A percentile compares a stretch with the other conserved stretches of the same genome.
These are phyloP conservation scores for Falco rusticolus DNA, from an alignment of 2,797 vertebrate species.

Conservation along the genomic window DNA sequence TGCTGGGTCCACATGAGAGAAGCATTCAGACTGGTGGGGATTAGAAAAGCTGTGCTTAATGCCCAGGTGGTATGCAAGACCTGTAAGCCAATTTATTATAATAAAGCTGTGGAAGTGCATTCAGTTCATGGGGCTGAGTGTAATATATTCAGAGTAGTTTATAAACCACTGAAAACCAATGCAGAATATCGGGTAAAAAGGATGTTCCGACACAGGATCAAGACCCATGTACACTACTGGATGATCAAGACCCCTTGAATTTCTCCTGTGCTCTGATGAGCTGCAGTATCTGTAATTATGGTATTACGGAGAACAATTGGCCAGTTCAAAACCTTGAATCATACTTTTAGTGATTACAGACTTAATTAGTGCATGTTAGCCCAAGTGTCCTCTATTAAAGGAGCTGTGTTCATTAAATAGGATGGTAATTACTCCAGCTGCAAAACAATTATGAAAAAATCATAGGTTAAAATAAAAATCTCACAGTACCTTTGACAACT, in stretches of 20 bases:
- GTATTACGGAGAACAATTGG: fast-evolving
- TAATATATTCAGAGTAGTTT: not conserved
- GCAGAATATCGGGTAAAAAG: not conserved
- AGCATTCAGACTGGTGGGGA: not conserved
- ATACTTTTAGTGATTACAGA: not conserved
- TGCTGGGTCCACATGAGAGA: not conserved
- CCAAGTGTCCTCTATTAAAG: not conserved
- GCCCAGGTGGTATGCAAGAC: not conserved
- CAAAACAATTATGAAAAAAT: not conserved
- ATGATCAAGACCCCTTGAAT: not conserved
- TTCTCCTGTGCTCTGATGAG: not conserved
- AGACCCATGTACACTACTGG: not conserved
- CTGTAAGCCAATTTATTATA: not conserved
- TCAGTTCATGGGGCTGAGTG: not conserved
- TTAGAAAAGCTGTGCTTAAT: not conserved
- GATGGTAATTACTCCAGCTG: conserved; percentile 13
- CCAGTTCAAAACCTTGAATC: not conserved
- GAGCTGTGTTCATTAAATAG: not conserved
- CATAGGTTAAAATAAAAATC: not conserved
- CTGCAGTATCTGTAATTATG: not conserved
- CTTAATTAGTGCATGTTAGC: conserved; percentile 31
- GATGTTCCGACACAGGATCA: not conserved
- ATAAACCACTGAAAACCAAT: not conserved
- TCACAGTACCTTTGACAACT: not conserved
- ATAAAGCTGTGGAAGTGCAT: not conserved